Percentiles rank a stretch among this genome's conserved stretches.
phyloP scores from a whole-genome alignment of 2,888 invertebrate species.

The Xanthia icteritia region DNA sequence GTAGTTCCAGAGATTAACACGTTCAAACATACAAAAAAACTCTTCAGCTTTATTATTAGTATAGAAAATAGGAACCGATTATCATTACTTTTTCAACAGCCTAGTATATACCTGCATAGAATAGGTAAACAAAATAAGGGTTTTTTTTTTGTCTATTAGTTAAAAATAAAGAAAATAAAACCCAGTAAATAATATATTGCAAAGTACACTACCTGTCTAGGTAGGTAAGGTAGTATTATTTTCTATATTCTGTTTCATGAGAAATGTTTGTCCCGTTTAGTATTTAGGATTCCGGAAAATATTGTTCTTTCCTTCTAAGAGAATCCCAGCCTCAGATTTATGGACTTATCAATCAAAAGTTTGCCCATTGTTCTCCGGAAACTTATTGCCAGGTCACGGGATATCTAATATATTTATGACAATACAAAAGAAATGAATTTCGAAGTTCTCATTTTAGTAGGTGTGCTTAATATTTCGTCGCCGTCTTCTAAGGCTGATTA shows the following conservation, averaged over 20 bases:
- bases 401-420: constrained; percentile 54
- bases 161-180: no score
- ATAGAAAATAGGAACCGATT: no score
- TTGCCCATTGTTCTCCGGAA: constrained; percentile 68
- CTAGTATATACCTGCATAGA: no score
- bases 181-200: neutral
- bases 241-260: constrained; percentile 4
- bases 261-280: constrained; percentile 22
- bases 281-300: constrained; percentile 33
- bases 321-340: constrained; percentile 62
- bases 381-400: constrained; percentile 63
- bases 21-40: no score
- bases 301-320: constrained; percentile 50
- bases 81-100: no score
- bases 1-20: no score
- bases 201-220: neutral
- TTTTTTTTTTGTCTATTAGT: no score
- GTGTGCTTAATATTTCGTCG: constrained; percentile 51
- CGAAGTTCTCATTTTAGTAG: constrained; percentile 43
- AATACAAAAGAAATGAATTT: constrained; percentile 57
- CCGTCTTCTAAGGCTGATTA: constrained; percentile 51
- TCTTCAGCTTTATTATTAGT: no score
- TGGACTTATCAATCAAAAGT: constrained; percentile 76
- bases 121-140: no score
- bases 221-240: neutral